A percentile compares a stretch with the other conserved stretches of the same genome.
Evolutionary conservation across 1,140 invertebrate genomes (phyloP).

Genomic region (Micrasema minimum): DNA sequence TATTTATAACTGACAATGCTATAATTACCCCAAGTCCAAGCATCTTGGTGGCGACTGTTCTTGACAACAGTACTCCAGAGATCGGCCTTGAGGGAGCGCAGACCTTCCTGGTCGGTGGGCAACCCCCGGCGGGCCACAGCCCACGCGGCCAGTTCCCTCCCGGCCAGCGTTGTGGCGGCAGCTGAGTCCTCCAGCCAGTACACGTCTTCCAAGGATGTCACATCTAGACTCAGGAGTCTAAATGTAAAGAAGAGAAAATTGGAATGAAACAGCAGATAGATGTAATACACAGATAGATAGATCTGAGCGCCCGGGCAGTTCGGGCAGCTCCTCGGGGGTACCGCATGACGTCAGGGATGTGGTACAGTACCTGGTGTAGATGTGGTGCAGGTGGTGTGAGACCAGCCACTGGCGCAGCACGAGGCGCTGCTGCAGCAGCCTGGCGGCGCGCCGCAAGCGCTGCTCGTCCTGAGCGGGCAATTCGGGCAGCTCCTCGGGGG

Average conservation of each 20-base stretch:
- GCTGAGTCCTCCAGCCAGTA: conserved; percentile 88
- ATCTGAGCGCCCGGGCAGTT: too few species aligned
- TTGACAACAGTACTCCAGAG: conserved; percentile 90
- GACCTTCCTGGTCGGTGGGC: conserved; percentile 80
- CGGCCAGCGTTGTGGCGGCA: conserved; percentile 76
- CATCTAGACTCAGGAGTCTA: conserved; percentile 82
- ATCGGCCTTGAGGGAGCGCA: conserved; percentile 81
- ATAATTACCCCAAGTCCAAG: conserved; percentile 84
- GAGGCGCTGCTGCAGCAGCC: conserved; percentile 77
- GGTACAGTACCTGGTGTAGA: conserved; percentile 72
- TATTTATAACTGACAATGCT: too few species aligned
- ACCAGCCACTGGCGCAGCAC: conserved; percentile 80
- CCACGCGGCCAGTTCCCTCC: conserved; percentile 83
- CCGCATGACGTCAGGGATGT: conserved; percentile 82
- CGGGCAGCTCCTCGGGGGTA: conserved; percentile 72
- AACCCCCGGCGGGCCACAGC: conserved; percentile 79
- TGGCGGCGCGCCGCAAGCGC: conserved; percentile 75
- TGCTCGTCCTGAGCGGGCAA: conserved; percentile 78
- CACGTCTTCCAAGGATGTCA: conserved; percentile 84
- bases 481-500: conserved; percentile 74
- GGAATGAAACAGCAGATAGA: too few species aligned
- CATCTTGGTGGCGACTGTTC: conserved; percentile 85
- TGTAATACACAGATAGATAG: background rate
- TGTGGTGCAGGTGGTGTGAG: conserved; percentile 74
- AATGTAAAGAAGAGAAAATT: too few species aligned